Conservation (phyloP, 1,140 invertebrate genomes). For the Spodoptera frugiperda region DNA sequence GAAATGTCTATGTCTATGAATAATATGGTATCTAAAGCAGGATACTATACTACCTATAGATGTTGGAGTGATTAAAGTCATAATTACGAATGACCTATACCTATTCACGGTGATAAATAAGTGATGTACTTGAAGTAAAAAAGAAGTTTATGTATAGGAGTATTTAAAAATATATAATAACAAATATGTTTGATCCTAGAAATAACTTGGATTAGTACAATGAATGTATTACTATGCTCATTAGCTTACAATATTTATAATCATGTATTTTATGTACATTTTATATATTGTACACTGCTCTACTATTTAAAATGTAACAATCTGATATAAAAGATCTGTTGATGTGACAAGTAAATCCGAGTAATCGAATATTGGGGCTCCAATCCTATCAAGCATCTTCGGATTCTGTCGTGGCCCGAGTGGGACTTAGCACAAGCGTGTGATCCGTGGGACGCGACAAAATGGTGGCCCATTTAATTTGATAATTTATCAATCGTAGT, state of each 20-base stretch:
- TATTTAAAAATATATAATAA: conserved; percentile 7
- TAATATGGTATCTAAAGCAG: too few relatives aligned
- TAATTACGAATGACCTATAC: background rate
- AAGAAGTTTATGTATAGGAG: background rate
- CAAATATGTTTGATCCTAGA: conserved; percentile 26
- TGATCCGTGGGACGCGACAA: background rate
- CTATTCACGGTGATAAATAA: conserved; percentile 18
- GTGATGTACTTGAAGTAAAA: conserved; percentile 13
- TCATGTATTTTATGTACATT: conserved; percentile 43
- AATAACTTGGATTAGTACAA: conserved; percentile 16
- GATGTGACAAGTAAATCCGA: conserved; percentile 1
- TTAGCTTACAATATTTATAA: conserved; percentile 46
- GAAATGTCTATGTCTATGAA: too few relatives aligned
- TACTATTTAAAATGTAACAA: background rate
- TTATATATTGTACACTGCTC: conserved; percentile 40
- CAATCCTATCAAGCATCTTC: too few relatives aligned
- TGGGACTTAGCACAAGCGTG: too few relatives aligned
- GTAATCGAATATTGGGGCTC: background rate
- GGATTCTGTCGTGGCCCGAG: too few relatives aligned
- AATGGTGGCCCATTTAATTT: background rate
- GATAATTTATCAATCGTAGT: conserved; percentile 23
- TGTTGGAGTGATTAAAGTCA: background rate
- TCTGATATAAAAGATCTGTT: conserved; percentile 21
- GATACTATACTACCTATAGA: too few relatives aligned
- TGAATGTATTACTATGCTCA: conserved; percentile 43